Evolutionary conservation across 1,140 invertebrate species (phyloP).

Genomic region (Drosophila novamexicana): DNA sequence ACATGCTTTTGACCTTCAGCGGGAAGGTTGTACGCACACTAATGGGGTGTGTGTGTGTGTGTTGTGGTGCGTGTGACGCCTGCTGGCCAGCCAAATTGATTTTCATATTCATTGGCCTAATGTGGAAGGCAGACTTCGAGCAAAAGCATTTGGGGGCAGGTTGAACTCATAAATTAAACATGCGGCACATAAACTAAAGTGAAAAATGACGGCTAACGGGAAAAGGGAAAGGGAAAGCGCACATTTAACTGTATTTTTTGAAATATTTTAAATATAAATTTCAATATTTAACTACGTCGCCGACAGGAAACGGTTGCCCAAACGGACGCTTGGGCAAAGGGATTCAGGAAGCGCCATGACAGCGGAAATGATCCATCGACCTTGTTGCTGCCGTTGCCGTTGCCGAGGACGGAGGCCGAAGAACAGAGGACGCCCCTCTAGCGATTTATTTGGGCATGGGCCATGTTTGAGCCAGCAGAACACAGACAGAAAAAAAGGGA

Average conservation of each 20-base stretch:
- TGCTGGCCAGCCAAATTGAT: conserved; percentile 54
- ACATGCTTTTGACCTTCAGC: conserved; percentile 53
- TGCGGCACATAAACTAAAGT: conserved; percentile 78
- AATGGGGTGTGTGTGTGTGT: background rate
- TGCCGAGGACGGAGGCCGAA: too few relatives aligned
- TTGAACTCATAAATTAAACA: conserved; percentile 75
- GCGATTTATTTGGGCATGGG: conserved; percentile 38
- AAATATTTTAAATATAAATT: conserved; percentile 82
- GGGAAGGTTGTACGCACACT: background rate
- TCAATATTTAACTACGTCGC: conserved; percentile 79
- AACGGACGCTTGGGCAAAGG: conserved; percentile 50
- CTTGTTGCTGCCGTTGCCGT: conserved; percentile 19
- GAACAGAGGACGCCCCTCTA: background rate
- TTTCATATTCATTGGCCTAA: conserved; percentile 75
- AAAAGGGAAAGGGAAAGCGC: conserved; percentile 32
- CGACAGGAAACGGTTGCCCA: conserved; percentile 73
- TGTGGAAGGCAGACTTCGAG: conserved; percentile 17
- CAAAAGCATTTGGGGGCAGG: background rate
- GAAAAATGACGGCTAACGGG: conserved; percentile 58
- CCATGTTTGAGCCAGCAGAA: conserved; percentile 30
- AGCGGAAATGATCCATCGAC: conserved; percentile 81
- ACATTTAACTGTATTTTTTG: conserved; percentile 78
- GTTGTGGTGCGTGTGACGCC: conserved; percentile 1
- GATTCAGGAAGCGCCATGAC: conserved; percentile 61
- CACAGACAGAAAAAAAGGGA: background rate